A percentile compares a stretch with the other conserved stretches of the same genome.
phyloP scores from a whole-genome alignment of 2,113 vertebrate genomes.

The Sceloporus undulatus region DNA sequence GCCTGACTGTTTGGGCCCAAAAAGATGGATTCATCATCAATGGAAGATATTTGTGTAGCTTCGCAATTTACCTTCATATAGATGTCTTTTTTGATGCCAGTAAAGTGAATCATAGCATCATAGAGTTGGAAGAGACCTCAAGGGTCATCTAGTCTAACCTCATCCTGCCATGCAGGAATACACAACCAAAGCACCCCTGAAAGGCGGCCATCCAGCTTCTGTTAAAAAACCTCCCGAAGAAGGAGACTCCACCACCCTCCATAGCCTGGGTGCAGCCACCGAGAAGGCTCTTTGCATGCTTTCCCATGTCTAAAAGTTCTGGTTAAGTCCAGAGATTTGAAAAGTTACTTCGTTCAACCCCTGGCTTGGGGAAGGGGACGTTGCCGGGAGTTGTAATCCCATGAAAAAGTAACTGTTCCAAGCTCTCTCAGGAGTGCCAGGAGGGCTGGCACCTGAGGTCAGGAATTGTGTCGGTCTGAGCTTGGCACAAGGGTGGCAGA shows the following conservation, averaged over 20 bases:
- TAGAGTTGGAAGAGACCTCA: background rate
- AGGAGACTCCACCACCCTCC: too few relatives aligned
- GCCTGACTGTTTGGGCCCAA: too few relatives aligned
- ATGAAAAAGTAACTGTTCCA: background rate
- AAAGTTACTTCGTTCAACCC: background rate
- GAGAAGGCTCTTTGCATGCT: too few relatives aligned
- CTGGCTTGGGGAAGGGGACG: too few relatives aligned
- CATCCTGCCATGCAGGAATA: too few relatives aligned
- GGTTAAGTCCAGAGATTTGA: too few relatives aligned
- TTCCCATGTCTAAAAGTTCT: too few relatives aligned
- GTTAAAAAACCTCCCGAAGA: too few relatives aligned
- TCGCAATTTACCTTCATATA: background rate
- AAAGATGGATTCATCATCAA: background rate
- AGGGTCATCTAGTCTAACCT: background rate
- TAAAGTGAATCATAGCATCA: background rate
- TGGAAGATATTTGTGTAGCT: background rate
- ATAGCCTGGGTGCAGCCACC: background rate
- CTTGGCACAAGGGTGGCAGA: background rate
- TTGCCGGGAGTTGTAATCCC: too few relatives aligned
- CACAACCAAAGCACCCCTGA: too few relatives aligned
- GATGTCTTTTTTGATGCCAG: background rate
- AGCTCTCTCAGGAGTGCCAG: background rate
- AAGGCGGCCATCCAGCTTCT: too few relatives aligned
- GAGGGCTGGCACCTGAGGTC: background rate
- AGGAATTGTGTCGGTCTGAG: background rate